Conservation (phyloP, 2,113 vertebrate species). For the Panthera leo region DNA sequence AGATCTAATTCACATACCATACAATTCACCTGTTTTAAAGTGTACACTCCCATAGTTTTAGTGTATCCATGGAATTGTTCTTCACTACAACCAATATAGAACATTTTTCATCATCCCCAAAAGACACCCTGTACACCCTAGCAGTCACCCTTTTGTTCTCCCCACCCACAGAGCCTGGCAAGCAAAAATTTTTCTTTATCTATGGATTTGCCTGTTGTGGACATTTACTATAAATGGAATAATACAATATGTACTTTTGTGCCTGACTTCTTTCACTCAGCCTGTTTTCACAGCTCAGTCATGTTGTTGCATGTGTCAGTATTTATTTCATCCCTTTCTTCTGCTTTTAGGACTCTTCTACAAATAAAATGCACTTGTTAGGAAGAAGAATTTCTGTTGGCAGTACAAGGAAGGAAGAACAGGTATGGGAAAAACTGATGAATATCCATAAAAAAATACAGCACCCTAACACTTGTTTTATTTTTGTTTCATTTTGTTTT, state of each 20-base stretch:
- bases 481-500: conserved; percentile 32
- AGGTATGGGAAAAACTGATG: neutral
- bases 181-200: neutral
- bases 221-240: neutral
- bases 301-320: neutral
- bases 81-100: neutral
- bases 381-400: neutral
- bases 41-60: neutral
- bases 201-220: neutral
- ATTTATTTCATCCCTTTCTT: neutral
- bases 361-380: neutral
- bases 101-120: neutral
- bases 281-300: neutral
- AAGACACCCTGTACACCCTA: neutral
- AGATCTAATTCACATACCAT: neutral
- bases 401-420: neutral
- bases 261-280: neutral
- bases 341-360: neutral
- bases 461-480: neutral
- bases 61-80: neutral
- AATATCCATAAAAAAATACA: neutral
- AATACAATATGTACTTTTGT: neutral
- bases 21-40: neutral
- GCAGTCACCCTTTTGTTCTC: neutral
- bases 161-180: neutral